These are phyloP conservation scores for Eurypyga helias DNA, from an alignment of 2,113 vertebrate genomes.

Conservation along the genomic window DNA sequence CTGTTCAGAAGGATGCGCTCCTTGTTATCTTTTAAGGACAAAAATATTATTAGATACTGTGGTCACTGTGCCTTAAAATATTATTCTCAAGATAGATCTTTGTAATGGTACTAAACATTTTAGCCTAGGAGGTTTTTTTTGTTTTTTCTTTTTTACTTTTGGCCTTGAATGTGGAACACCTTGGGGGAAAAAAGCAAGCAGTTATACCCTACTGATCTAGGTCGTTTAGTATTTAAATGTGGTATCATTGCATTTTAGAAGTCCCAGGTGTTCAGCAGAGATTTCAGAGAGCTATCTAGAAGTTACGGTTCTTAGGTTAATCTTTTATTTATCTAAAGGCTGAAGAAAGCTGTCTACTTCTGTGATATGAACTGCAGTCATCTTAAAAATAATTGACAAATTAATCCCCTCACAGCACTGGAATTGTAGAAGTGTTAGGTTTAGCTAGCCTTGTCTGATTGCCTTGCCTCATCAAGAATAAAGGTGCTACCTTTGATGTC, in stretches of 20 bases:
- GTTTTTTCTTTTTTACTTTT: conserved; percentile 16
- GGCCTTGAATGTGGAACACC: neutral
- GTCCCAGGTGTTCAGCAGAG: conserved; percentile 36
- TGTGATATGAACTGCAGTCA: conserved; percentile 72
- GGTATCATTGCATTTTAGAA: conserved; percentile 57
- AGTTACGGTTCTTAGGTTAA: conserved; percentile 70
- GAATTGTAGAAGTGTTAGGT: conserved; percentile 71
- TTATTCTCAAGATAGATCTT: neutral
- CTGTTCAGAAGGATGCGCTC: conserved; percentile 40
- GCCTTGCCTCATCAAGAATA: conserved; percentile 71
- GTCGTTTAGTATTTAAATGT: conserved; percentile 42
- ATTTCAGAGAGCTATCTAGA: conserved; percentile 66
- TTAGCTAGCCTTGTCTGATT: conserved; percentile 74
- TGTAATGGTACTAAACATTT: conserved; percentile 9
- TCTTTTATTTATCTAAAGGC: conserved; percentile 76
- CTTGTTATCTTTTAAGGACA: conserved; percentile 34
- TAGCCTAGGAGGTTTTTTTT: neutral
- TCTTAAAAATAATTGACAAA: conserved; percentile 80
- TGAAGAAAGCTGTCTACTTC: conserved; percentile 68
- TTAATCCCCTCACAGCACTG: conserved; percentile 70
- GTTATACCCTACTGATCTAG: neutral
- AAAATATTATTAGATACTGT: conserved; percentile 4
- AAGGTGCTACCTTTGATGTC: conserved; percentile 62
- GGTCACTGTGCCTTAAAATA: conserved; percentile 13
- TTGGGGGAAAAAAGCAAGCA: neutral